A percentile compares a stretch with the other conserved stretches of the same genome.
These are phyloP conservation scores for Epinephelus awoara DNA, from an alignment of 2,797 vertebrate genomes.

Conservation along the genomic window DNA sequence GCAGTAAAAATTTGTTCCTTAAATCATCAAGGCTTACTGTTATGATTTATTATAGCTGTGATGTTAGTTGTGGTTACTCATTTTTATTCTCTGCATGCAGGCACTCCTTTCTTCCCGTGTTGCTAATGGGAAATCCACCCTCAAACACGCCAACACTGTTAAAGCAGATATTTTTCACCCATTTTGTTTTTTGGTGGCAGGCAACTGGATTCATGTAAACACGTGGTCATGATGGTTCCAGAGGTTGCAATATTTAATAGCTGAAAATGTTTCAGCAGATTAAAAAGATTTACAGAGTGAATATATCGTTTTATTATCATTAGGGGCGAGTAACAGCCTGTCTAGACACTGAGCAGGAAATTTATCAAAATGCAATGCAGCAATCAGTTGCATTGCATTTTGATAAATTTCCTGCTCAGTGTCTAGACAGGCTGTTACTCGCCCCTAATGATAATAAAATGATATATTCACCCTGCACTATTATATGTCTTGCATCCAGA, in stretches of 20 bases:
- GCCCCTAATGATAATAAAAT: background rate
- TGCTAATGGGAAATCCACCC: slow-evolving; percentile 6
- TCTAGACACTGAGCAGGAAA: background rate
- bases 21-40: background rate
- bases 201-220: background rate
- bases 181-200: background rate
- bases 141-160: background rate
- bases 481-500: too few species aligned
- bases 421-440: background rate
- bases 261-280: slow-evolving; percentile 1
- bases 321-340: background rate
- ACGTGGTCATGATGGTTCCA: background rate
- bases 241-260: background rate
- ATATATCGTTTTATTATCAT: background rate
- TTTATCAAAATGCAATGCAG: background rate
- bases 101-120: background rate
- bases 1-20: slow-evolving; percentile 3
- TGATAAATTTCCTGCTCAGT: background rate
- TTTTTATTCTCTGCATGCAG: slow-evolving; percentile 9
- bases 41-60: slow-evolving; percentile 1
- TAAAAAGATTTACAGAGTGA: background rate
- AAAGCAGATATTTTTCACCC: background rate
- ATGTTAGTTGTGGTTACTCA: slow-evolving; percentile 6
- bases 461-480: background rate
- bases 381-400: background rate